Evolutionary conservation across 2,797 vertebrate species (phyloP).

Genomic region (Neosalanx taihuensis): DNA sequence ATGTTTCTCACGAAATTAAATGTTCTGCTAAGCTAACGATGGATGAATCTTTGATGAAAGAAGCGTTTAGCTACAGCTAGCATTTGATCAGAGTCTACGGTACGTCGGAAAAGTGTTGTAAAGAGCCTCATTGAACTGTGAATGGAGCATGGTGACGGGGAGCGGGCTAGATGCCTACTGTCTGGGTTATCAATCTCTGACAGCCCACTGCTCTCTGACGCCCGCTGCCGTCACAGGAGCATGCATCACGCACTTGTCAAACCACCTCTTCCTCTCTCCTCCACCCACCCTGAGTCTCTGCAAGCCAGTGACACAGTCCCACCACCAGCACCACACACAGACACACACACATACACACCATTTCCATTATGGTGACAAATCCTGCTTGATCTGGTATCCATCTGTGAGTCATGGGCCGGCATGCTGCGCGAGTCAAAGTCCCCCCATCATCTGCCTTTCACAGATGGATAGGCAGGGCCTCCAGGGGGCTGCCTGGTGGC

Average conservation of each 20-base stretch:
- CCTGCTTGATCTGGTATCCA: constrained; percentile 63
- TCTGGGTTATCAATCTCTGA: constrained; percentile 59
- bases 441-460: constrained; percentile 66
- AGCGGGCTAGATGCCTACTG: constrained; percentile 46
- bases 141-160: constrained; percentile 42
- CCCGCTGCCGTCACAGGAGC: constrained; percentile 66
- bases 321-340: constrained; percentile 50
- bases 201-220: constrained; percentile 58
- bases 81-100: not conserved
- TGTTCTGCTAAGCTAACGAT: too few species aligned
- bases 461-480: constrained; percentile 60
- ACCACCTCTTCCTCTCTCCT: constrained; percentile 45
- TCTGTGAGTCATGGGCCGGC: constrained; percentile 65
- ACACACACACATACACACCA: constrained; percentile 47
- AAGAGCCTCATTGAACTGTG: constrained; percentile 29
- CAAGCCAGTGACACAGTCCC: constrained; percentile 61
- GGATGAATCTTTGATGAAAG: not conserved
- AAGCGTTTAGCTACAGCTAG: constrained; percentile 7
- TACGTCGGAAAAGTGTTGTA: constrained; percentile 13
- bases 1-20: too few species aligned
- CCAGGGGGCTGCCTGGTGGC: constrained; percentile 50
- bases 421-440: constrained; percentile 63
- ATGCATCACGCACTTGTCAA: constrained; percentile 71
- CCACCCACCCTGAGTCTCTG: constrained; percentile 56
- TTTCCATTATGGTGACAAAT: constrained; percentile 70